A percentile compares a stretch with the other conserved stretches of the same genome.
phyloP scores from a whole-genome alignment of 2,888 invertebrate species.

The Troides oblongomaculatus region DNA sequence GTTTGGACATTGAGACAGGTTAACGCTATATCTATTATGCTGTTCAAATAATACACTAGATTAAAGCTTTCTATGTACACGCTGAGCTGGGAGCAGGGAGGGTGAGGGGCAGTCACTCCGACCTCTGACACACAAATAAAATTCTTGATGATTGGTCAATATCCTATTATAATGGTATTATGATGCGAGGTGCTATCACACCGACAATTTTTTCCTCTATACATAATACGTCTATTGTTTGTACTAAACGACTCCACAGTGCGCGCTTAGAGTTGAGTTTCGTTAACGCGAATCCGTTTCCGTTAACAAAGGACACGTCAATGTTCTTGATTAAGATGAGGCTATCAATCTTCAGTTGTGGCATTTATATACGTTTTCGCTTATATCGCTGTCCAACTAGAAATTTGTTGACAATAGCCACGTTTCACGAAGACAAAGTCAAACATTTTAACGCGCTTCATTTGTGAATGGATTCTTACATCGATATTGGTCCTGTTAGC shows the following conservation, averaged over 20 bases:
- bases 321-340: constrained; percentile 33
- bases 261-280: constrained; percentile 44
- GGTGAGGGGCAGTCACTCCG: constrained; percentile 30
- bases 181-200: constrained; percentile 58
- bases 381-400: constrained; percentile 18
- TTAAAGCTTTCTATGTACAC: constrained; percentile 59
- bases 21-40: constrained; percentile 35
- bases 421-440: constrained; percentile 4
- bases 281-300: constrained; percentile 34
- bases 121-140: constrained; percentile 57
- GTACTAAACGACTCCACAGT: constrained; percentile 60
- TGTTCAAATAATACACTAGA: constrained; percentile 54
- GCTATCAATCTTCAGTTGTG: constrained; percentile 32
- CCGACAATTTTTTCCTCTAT: constrained; percentile 59
- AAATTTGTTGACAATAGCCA: constrained; percentile 17
- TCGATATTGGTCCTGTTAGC: background rate
- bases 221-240: constrained; percentile 71
- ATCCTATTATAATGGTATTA: constrained; percentile 54
- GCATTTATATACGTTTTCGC: constrained; percentile 24
- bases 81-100: constrained; percentile 33
- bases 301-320: constrained; percentile 30
- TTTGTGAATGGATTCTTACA: background rate
- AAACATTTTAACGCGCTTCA: constrained; percentile 13
- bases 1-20: constrained; percentile 2
- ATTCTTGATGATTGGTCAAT: constrained; percentile 60